These are phyloP conservation scores for Yponomeuta plumbellus DNA, from an alignment of 2,888 invertebrate genomes.

Conservation along the genomic window DNA sequence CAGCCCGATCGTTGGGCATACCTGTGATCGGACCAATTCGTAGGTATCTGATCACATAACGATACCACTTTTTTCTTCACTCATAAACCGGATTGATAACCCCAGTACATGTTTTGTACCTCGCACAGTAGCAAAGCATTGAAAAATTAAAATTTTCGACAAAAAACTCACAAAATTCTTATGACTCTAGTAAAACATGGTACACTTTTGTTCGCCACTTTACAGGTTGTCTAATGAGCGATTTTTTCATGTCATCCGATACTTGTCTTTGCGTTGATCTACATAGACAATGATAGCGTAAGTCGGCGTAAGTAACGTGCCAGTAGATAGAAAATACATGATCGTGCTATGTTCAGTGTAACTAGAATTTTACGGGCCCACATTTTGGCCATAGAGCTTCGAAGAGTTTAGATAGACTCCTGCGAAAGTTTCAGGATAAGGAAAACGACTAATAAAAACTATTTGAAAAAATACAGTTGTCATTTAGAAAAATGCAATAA, in stretches of 20 bases:
- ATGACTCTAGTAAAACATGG: no score
- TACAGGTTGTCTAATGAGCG: background rate
- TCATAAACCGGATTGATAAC: no score
- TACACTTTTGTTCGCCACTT: background rate
- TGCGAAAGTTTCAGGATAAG: background rate
- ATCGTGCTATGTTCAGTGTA: no score
- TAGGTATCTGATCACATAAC: no score
- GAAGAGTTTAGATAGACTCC: background rate
- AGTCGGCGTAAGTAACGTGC: background rate
- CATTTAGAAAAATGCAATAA: no score
- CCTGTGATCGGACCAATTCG: no score
- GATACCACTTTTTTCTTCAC: no score
- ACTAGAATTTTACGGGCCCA: background rate
- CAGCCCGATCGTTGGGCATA: no score
- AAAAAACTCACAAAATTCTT: no score
- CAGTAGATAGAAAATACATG: background rate
- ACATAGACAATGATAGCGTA: background rate
- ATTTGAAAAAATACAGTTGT: background rate
- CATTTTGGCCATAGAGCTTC: background rate
- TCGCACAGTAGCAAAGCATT: no score
- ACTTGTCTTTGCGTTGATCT: background rate
- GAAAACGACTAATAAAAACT: background rate
- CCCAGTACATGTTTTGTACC: no score
- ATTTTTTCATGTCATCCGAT: background rate
- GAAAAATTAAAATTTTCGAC: no score